Conservation (phyloP, 2,888 invertebrate species). For the Dyspetes luteomarginatus region DNA sequence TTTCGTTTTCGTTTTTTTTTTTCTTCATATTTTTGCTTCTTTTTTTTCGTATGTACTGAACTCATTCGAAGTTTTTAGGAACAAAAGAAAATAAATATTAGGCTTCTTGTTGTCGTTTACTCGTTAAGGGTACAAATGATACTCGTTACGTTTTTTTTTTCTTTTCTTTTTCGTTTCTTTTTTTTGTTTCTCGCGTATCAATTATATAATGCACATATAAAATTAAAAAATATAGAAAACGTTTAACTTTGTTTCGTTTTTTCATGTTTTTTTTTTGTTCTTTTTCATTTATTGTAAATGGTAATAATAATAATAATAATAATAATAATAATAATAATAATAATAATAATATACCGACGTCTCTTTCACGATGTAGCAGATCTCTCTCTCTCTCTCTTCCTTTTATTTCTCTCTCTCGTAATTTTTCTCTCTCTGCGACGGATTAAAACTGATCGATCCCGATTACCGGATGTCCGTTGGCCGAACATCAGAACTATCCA, state of each 20-base stretch:
- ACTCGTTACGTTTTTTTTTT: constrained; percentile 63
- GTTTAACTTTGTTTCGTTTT: constrained; percentile 68
- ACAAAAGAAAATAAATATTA: constrained; percentile 81
- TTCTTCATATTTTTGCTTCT: constrained; percentile 65
- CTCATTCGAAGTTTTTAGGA: constrained; percentile 78
- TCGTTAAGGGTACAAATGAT: constrained; percentile 74
- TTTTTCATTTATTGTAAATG: constrained; percentile 42
- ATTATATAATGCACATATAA: constrained; percentile 81
- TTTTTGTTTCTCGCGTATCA: constrained; percentile 68
- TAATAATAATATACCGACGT: constrained; percentile 51
- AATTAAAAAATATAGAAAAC: constrained; percentile 82
- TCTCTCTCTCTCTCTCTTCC: constrained; percentile 14
- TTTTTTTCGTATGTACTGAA: constrained; percentile 56
- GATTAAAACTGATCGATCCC: constrained; percentile 56
- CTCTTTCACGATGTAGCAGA: constrained; percentile 43
- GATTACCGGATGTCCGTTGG: constrained; percentile 58
- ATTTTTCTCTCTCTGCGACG: constrained; percentile 39
- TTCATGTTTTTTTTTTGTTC: constrained; percentile 47
- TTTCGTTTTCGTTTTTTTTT: constrained; percentile 38
- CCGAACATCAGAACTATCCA: constrained; percentile 47
- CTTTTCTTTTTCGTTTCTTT: neutral
- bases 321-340: too few relatives aligned
- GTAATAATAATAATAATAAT: too few relatives aligned
- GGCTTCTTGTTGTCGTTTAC: constrained; percentile 71
- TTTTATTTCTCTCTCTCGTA: constrained; percentile 42